Evolutionary conservation across 2,113 vertebrate genomes (phyloP).

Genomic region (Aramus guarauna): DNA sequence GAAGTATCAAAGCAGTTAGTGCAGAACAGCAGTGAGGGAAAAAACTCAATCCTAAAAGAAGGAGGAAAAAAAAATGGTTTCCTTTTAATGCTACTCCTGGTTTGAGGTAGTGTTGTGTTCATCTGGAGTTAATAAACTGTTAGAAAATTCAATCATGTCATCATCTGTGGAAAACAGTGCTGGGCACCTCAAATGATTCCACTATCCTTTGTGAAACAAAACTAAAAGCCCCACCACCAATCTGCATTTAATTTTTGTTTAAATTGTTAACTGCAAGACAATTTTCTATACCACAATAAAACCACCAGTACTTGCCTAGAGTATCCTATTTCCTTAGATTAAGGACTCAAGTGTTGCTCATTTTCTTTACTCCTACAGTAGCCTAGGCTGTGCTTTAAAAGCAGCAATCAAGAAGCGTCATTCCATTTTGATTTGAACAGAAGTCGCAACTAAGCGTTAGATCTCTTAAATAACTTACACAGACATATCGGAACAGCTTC

Average conservation of each 20-base stretch:
- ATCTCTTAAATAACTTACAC: not conserved
- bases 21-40: constrained; percentile 79
- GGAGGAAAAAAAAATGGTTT: constrained; percentile 11
- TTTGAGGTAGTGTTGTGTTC: constrained; percentile 77
- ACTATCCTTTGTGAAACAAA: constrained; percentile 64
- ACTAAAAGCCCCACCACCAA: constrained; percentile 21
- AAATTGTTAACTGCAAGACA: constrained; percentile 5
- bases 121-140: constrained; percentile 73
- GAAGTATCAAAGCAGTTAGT: constrained; percentile 83
- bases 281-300: not conserved
- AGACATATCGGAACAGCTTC: constrained; percentile 17
- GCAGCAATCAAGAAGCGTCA: not conserved
- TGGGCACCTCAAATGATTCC: constrained; percentile 39
- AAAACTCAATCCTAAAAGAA: constrained; percentile 80
- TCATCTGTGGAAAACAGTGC: constrained; percentile 51
- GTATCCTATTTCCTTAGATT: not conserved
- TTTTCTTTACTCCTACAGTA: constrained; percentile 29
- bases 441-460: not conserved
- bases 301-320: not conserved
- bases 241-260: constrained; percentile 27
- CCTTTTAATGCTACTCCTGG: constrained; percentile 65
- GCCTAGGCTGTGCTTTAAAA: constrained; percentile 16
- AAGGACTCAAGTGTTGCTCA: not conserved
- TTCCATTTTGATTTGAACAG: not conserved
- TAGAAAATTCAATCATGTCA: constrained; percentile 57